Evolutionary conservation across 2,797 vertebrate species (phyloP), one percentile per base, ranked within the genome.

Genomic region (Rhincodon typus): DNA sequence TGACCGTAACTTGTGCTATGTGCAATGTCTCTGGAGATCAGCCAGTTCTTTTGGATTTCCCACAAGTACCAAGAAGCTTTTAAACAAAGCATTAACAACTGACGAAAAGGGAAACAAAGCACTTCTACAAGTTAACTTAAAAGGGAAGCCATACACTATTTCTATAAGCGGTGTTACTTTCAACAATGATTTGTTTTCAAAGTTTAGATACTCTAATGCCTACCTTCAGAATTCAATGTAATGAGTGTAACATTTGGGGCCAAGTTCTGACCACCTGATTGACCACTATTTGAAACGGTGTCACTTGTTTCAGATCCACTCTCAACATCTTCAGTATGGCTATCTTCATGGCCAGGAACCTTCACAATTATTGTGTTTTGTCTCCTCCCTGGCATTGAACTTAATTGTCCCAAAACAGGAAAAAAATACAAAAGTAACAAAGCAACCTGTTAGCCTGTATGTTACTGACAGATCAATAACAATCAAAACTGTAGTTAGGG

Each of bases 311-410:
- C 99, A 0, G 99, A 99, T 57, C 99, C 99, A 0, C 99, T 99
- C 82, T 99, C 99, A 96, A 98, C 98, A 0, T 99, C 99, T 95
- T 99, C 99, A 4, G 98, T 98, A 97, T 99, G 99, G 96, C 99
- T 98, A 96, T 99, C 99, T 0, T 99, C 99, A 0, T 98, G 98
- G 0, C 97, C 98, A 0, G 99, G 99, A 50, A 99, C 99, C 97
- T 99, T 99, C 95, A 99, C 98, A 96, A 99, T 97, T 77, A 99
- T 99, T 95, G 99, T 99, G 97, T 99, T 99, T 97, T 99, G 99
- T n/a, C 99, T 98, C 94, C 98, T 98, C 30, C 98, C 98, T 0
- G 98, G 97, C 95, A 98, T 98, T 0, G 99, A 98, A 67, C 99
- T 99, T 95, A 53, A 70, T 95, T 57, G 15, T 53, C 34, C 94